Evolutionary conservation across 2,888 invertebrate species (phyloP), one percentile per base, ranked within the genome.

Genomic region (Pheosia tremula): DNA sequence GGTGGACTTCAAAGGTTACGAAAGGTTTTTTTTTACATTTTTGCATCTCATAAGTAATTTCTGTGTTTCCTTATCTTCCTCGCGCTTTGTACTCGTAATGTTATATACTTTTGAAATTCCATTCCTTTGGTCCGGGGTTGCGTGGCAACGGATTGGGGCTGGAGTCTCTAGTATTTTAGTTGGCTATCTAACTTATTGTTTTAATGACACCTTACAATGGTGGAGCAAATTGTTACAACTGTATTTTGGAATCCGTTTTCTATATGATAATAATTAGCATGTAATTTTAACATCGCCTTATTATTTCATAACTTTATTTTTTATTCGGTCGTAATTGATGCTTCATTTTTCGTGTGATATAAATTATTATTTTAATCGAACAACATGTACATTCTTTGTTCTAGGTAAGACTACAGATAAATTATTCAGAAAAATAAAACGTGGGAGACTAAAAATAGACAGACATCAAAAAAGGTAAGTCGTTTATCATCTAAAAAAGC

Each of bases 401-500:
- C 71, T 82, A 84, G 84, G 83, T 84, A 84, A 83, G 83, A 78
- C 69, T 59, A 64, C 59, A 58, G 65, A 67, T 53, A 72, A 66
- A 71, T 71, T 62, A 52, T 63, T 66, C 68, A 60, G 71, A 72
- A 72, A 74, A 24, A 24, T 24, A 24, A 76, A 59, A 66, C 69
- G 63, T 62, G 66, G 62, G 61, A 60, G 60, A 65, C 64, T 67
- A 68, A 74, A 80, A 72, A 75, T 67, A 72, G 68, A 68, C 59
- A 64, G 68, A 64, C 65, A 75, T 71, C 72, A 72, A 75, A 71
- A 73, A 80, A 78, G 82, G 82, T 81, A 74, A 80, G 81, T 76
- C 77, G 70, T 82, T 82, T 81, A 82, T 82, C 80, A 81, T 76
- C 67, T 70, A 71, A 71, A 75, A 82, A 80, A 68, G 74, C 69